Base-by-base conservation (phyloP, 2,888 invertebrate genomes). In the Callinectes sapidus region DNA sequence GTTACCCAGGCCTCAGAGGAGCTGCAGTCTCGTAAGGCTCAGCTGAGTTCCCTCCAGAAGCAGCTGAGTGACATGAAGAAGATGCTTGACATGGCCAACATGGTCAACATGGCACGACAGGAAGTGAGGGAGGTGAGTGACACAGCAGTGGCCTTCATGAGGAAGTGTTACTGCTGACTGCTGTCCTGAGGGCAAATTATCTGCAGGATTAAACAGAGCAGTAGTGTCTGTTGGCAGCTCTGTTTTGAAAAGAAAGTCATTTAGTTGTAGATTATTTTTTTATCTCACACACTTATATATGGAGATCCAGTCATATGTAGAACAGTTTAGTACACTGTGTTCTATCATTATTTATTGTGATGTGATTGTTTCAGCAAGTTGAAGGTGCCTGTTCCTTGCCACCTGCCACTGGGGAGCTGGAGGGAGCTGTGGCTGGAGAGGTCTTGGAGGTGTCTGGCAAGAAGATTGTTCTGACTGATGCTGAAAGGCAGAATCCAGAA, bases 21-120 rank as follows among this genome's bases (percentile, higher is more conserved):
- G 28, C 66, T 94, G 28, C 18, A 39, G 6, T 81, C 90, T 28
- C 92, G 91, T 32, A 91, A 92, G 55, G 85, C 32, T n/a, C 92
- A 94, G 90, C 89, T 94, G 28, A 61, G 61, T 28, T 87, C 92
- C 81, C 94, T 94, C 42, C 92, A 93, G 86, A 77, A 92, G 87
- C 93, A 94, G 89, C 87, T 94, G n/a, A 87, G 85, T 42, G 91
- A 92, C 89, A 94, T 94, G 94, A 94, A 93, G 89, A 92, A 90
- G n/a, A 93, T 94, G 13, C 90, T 94, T 28, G 93, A 94, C 54
- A 87, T 93, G 77, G 91, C 92, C 48, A 91, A 86, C 61, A 77
- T 81, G 61, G 92, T 89, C 14, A 91, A 86, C 42, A 55, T 81
- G 61, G 91, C 91, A 18, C 89, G 88, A n/a, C 86, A 87, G 32